Evolutionary conservation across 2,797 vertebrate species (phyloP).

Genomic region (Characodon lateralis): DNA sequence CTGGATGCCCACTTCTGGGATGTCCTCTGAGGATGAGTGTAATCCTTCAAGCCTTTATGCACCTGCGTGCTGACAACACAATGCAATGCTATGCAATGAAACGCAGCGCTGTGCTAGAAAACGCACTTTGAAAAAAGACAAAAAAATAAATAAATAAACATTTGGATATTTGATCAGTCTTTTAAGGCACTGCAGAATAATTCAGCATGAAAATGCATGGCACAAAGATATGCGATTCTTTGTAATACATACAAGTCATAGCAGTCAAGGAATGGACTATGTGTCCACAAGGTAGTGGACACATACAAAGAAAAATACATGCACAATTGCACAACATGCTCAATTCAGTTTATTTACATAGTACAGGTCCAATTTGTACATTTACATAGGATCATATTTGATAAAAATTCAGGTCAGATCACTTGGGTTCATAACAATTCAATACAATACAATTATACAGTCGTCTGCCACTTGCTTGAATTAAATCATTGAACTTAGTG

Average conservation of each 20-base stretch:
- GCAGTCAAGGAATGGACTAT: no score
- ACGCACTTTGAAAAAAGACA: background rate
- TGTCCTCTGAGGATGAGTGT: slow-evolving; percentile 61
- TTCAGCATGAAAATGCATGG: background rate
- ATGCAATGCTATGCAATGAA: slow-evolving; percentile 37
- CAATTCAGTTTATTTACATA: no score
- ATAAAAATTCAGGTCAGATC: no score
- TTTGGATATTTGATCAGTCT: background rate
- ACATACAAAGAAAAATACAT: no score
- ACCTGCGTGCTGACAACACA: slow-evolving; percentile 58
- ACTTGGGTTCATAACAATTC: no score
- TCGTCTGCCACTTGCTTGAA: no score
- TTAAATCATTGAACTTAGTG: no score
- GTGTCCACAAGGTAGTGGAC: no score
- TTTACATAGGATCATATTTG: no score
- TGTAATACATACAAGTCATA: slow-evolving; percentile 26
- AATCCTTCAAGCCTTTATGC: slow-evolving; percentile 67
- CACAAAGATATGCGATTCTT: slow-evolving; percentile 27
- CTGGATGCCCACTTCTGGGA: slow-evolving; percentile 61
- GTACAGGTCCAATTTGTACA: no score
- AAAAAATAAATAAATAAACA: background rate
- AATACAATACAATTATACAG: no score
- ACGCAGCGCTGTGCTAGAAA: slow-evolving; percentile 2
- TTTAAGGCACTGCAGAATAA: background rate
- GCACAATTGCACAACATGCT: no score